Evolutionary conservation across 2,113 vertebrate genomes (phyloP), one percentile per base, ranked within the genome.

Genomic region (Antidorcas marsupialis): DNA sequence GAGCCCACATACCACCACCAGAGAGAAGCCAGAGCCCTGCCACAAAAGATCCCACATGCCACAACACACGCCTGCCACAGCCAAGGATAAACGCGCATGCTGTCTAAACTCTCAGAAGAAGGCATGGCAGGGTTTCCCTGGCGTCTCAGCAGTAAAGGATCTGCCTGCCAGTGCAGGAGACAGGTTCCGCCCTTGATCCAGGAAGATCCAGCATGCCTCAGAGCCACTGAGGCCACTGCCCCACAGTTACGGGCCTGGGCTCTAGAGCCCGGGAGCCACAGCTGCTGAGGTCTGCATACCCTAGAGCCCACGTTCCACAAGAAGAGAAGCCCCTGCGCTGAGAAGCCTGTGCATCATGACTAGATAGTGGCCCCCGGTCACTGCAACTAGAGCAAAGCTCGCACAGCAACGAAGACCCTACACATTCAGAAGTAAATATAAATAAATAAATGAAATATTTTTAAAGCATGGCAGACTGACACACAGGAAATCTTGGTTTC

Each of bases 331-430:
- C n/a, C 19, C 67, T 23, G n/a, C 67, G 23, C 21, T 36, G 67
- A 71, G 67, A 36, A 71, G 67, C 9, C 19, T 71, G n/a, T 71
- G 67, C 12, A 36, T 71, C 4, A 0, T 0, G 1, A 36, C n/a
- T 12, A 71, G n/a, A 39, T 1, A 39, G 67, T 12, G n/a, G 67
- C 67, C n/a, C 10, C 67, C 0, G 0, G 67, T 23, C 67, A 39
- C 67, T 12, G 67, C 19, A 71, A 71, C 67, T 71, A 71, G 5
- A 71, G 10, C 67, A 39, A 71, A 71, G 67, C n/a, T n/a, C 36
- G 67, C n/a, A 39, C 19, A 39, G 67, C n/a, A 71, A 6, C 39
- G 19, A 71, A 71, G 67, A 39, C n/a, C n/a, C 67, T 23, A 23
- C n/a, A 21, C n/a, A 36, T 36, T n/a, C 67, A 39, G 19, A 71